Percentiles rank a stretch among this genome's conserved stretches.
Conservation (phyloP, 1,140 invertebrate genomes). For the Orchesella cincta region DNA sequence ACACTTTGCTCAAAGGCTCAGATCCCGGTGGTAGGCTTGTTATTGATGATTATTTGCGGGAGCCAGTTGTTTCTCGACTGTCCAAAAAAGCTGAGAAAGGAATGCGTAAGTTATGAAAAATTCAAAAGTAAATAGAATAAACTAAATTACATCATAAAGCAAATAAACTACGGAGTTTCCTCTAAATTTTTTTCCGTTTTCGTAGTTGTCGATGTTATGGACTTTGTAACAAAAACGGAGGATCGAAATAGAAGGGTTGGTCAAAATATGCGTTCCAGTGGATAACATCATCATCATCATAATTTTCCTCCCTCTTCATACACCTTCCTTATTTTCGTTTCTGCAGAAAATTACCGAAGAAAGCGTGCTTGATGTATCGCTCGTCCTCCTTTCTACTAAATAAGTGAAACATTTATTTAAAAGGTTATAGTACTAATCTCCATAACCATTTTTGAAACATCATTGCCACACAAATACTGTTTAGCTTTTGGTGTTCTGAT, state of each 20-base stretch:
- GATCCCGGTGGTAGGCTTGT: too few relatives aligned
- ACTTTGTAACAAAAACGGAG: constrained; percentile 8
- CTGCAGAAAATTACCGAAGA: too few relatives aligned
- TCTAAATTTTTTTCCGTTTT: not conserved
- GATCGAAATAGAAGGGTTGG: constrained; percentile 7
- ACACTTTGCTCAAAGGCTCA: constrained; percentile 1
- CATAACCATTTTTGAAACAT: too few relatives aligned
- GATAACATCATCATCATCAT: not conserved
- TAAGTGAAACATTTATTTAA: too few relatives aligned
- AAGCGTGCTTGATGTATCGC: too few relatives aligned
- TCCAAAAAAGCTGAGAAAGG: constrained; percentile 8
- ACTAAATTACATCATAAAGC: not conserved
- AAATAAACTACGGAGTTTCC: not conserved
- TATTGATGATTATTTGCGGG: not conserved
- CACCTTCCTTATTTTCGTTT: not conserved
- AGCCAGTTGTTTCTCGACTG: not conserved
- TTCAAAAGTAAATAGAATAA: not conserved
- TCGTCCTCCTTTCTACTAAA: too few relatives aligned
- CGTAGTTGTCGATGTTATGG: constrained; percentile 16
- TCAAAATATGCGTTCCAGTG: constrained; percentile 16
- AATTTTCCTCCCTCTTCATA: not conserved
- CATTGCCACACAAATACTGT: too few relatives aligned
- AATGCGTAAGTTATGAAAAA: not conserved
- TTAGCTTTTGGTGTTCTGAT: too few relatives aligned
- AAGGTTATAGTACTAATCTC: too few relatives aligned